A percentile compares a stretch with the other conserved stretches of the same genome.
These are phyloP conservation scores for Pantala flavescens DNA, from an alignment of 1,140 invertebrate species.

Conservation along the genomic window DNA sequence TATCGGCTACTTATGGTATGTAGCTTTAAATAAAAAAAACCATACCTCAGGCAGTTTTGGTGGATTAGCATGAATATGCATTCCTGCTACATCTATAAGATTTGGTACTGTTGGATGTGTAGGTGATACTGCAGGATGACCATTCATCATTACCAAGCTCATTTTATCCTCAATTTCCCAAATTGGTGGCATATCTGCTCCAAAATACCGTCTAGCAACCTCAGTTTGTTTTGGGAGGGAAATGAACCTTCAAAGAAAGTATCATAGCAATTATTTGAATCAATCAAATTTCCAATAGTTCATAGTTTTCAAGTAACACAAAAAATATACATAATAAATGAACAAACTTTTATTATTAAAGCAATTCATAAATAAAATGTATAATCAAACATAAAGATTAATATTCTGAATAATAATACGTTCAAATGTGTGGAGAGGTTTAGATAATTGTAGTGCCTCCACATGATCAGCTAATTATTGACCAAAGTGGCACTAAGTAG, in stretches of 20 bases:
- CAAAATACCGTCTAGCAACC: slow-evolving; percentile 17
- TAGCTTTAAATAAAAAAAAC: too few species aligned
- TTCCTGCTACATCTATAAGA: slow-evolving; percentile 49
- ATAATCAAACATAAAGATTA: too few species aligned
- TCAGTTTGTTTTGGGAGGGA: not conserved
- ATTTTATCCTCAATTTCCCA: slow-evolving; percentile 23
- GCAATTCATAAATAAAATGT: too few species aligned
- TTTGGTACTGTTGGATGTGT: slow-evolving; percentile 38
- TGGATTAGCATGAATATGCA: slow-evolving; percentile 32
- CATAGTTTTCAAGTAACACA: too few species aligned
- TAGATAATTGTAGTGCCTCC: too few species aligned
- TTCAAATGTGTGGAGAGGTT: too few species aligned
- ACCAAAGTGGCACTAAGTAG: too few species aligned
- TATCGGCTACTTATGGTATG: too few species aligned
- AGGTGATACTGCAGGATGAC: not conserved
- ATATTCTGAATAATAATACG: too few species aligned
- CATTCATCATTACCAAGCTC: slow-evolving; percentile 17
- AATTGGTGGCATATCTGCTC: slow-evolving; percentile 19
- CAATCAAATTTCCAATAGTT: not conserved
- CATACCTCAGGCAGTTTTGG: not conserved
- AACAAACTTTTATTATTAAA: too few species aligned
- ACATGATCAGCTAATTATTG: too few species aligned
- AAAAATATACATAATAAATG: too few species aligned
- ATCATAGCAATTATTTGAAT: not conserved
- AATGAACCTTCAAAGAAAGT: not conserved